Base-by-base conservation (phyloP, 2,888 invertebrate genomes). In the Eupithecia subumbrata region DNA sequence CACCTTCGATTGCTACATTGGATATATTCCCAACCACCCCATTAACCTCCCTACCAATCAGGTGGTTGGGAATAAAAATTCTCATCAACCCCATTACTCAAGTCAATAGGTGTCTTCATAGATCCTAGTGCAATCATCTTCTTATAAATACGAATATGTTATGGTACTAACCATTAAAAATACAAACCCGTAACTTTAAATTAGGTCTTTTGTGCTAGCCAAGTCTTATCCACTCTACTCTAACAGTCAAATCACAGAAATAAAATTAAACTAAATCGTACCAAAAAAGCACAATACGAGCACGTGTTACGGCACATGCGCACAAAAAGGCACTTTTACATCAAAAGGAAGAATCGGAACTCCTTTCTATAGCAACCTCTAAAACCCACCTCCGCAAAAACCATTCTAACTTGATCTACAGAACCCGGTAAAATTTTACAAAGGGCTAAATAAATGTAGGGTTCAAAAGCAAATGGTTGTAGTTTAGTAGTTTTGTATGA, bases 341-440 rank as follows among this genome's bases (percentile, higher is more conserved):
- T 87, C 81, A 84, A 87, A 86, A 85, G 84, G 87, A 84, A 78
- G 86, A 85, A 87, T 87, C 87, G 87, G 87, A 87, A 87, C 81
- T 85, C 73, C 79, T 67, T 80, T 81, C 81, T 83, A 81, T 80
- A 81, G 72, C 72, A 67, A 67, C 63, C n/a, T 22, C 16, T 34
- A 63, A 43, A 22, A 25, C 37, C 67, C 45, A 52, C 56, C 71
- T 40, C 18, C 34, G 34, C n/a, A 0, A 63, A 43, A 69, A 69
- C 83, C 84, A 82, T 5, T 43, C 8, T 43, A 72, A 25, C 8
- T 70, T 68, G 80, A 78, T 9, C 80, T 43, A 72, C 30, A 66
- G 5, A 73, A 64, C 12, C 16, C 18, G 25, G 7, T 34, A 34
- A 5, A 30, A 69, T 66, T 60, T 67, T 69, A 25, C 25, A 30